Conservation (phyloP, 2,888 invertebrate genomes). For the Neelides folsomi region DNA sequence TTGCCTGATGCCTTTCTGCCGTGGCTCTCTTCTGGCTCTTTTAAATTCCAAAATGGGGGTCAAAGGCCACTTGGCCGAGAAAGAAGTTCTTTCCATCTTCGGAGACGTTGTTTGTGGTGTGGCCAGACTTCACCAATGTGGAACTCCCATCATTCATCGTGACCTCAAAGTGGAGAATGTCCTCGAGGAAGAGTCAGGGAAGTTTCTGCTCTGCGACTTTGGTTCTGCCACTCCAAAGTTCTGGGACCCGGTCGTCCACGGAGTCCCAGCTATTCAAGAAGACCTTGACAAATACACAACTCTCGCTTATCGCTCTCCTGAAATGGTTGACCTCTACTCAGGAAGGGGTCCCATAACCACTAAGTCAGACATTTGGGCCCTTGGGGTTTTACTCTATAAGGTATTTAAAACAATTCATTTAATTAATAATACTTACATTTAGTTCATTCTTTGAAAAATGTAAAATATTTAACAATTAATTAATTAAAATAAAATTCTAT, state of each 20-base stretch:
- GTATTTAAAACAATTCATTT: conserved; percentile 9
- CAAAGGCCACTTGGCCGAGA: conserved; percentile 53
- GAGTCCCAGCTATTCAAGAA: conserved; percentile 59
- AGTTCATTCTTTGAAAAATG: not conserved
- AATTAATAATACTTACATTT: not conserved
- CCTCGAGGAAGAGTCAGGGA: conserved; percentile 40
- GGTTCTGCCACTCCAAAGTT: conserved; percentile 79
- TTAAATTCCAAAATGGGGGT: conserved; percentile 20
- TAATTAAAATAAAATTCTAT: conserved; percentile 36
- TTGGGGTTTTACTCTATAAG: conserved; percentile 26
- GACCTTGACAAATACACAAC: conserved; percentile 80
- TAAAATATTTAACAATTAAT: not conserved
- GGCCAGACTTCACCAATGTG: conserved; percentile 76
- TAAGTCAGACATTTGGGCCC: conserved; percentile 73
- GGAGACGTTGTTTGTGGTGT: conserved; percentile 86
- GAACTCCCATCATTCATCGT: conserved; percentile 82
- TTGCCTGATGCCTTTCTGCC: conserved; percentile 25
- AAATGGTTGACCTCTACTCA: conserved; percentile 69
- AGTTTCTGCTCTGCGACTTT: conserved; percentile 83
- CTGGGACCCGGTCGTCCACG: conserved; percentile 53
- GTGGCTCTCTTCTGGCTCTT: conserved; percentile 18
- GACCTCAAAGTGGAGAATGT: conserved; percentile 43
- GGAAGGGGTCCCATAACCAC: conserved; percentile 60
- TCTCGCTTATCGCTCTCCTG: conserved; percentile 74
- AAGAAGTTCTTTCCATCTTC: conserved; percentile 71